A percentile compares a stretch with the other conserved stretches of the same genome.
These are phyloP conservation scores for Standfussiana lucernea DNA, from an alignment of 2,888 invertebrate species.

Conservation along the genomic window DNA sequence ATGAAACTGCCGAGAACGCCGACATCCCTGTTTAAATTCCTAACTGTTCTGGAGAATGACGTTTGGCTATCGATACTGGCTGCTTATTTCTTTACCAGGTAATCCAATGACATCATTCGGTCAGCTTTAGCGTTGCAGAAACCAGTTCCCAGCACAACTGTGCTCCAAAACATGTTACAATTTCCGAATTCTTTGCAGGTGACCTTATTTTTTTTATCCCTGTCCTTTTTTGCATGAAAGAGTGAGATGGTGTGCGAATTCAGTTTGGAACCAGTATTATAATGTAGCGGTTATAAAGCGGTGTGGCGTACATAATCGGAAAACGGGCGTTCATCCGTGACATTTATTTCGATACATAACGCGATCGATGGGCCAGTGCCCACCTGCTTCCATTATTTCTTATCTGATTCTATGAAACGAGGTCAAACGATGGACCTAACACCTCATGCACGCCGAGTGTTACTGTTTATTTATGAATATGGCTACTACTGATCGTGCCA, in stretches of 20 bases:
- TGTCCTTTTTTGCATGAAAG: constrained; percentile 47
- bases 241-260: constrained; percentile 52
- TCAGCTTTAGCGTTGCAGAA: constrained; percentile 63
- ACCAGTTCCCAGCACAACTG: constrained; percentile 68
- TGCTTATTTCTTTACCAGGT: constrained; percentile 98
- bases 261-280: constrained; percentile 56
- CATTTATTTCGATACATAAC: constrained; percentile 69
- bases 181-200: constrained; percentile 73
- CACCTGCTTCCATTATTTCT: constrained; percentile 82
- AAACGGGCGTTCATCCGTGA: constrained; percentile 70
- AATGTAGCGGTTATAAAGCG: constrained; percentile 47
- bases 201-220: constrained; percentile 68
- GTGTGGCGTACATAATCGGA: constrained; percentile 60
- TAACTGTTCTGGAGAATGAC: constrained; percentile 98
- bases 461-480: constrained; percentile 68
- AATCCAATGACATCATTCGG: constrained; percentile 74
- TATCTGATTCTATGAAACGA: constrained; percentile 84
- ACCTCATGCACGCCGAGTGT: constrained; percentile 34
- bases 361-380: constrained; percentile 76
- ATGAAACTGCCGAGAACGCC: constrained; percentile 97
- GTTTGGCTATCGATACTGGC: constrained; percentile 99
- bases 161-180: constrained; percentile 58
- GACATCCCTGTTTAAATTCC: constrained; percentile 98
- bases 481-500: constrained; percentile 59
- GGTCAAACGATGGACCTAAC: constrained; percentile 75